Conservation (phyloP, 2,888 invertebrate species). For the Ypsolopha scabrella region DNA sequence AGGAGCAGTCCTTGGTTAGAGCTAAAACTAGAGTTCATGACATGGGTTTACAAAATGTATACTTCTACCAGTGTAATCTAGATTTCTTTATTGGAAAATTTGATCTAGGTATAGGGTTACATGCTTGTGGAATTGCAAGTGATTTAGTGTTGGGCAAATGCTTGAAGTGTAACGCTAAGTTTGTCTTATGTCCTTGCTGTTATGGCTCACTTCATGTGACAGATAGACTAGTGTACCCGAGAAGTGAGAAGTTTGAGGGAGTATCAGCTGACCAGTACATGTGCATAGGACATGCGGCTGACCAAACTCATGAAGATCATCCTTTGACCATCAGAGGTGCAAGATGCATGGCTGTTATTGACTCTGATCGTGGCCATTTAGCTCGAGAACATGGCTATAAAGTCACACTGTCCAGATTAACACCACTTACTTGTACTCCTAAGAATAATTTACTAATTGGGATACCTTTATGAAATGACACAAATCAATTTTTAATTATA, state of each 20-base stretch:
- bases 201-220: slow-evolving; percentile 90
- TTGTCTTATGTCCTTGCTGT: slow-evolving; percentile 94
- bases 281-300: slow-evolving; percentile 89
- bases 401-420: slow-evolving; percentile 80
- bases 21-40: slow-evolving; percentile 78
- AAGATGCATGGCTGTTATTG: slow-evolving; percentile 89
- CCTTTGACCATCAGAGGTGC: slow-evolving; percentile 81
- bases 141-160: slow-evolving; percentile 92
- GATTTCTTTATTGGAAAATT: slow-evolving; percentile 87
- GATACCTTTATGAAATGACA: slow-evolving; percentile 24
- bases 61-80: slow-evolving; percentile 88
- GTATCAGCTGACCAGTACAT: slow-evolving; percentile 75
- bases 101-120: slow-evolving; percentile 89
- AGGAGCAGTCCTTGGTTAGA: slow-evolving; percentile 84
- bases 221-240: slow-evolving; percentile 84
- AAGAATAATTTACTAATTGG: slow-evolving; percentile 92
- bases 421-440: slow-evolving; percentile 87
- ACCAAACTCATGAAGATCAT: slow-evolving; percentile 87
- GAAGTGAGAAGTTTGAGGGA: slow-evolving; percentile 73
- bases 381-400: slow-evolving; percentile 82
- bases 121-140: slow-evolving; percentile 95
- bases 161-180: slow-evolving; percentile 78
- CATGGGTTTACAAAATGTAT: slow-evolving; percentile 79
- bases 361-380: slow-evolving; percentile 83
- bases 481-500: not conserved